Evolutionary conservation across 1,140 invertebrate genomes (phyloP), one percentile per base, ranked within the genome.

Genomic region (Bactericera cockerelli): DNA sequence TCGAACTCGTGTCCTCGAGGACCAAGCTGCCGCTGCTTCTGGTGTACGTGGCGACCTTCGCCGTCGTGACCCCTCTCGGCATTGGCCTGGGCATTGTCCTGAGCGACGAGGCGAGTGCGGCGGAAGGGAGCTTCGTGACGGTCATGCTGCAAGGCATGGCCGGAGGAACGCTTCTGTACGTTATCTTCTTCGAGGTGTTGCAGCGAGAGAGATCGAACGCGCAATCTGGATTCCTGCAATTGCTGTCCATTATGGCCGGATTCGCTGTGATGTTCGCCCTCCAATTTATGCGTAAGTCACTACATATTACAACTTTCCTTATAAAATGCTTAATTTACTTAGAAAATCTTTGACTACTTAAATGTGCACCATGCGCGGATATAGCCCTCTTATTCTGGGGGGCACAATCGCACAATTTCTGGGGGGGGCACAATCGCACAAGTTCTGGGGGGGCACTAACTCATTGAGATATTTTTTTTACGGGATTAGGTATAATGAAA

Each of bases 101-200:
- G 25, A 70, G 68, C 0, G 70, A 72, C 0, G 71, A 72, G 1
- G 56, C 39, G 1, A 55, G 61, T 21, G 42, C 56, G n/a, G 24
- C 31, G 16, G 62, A 63, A 33, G 62, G 62, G 1, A 61, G 33
- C 16, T 59, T 65, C 4, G 60, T 64, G 16, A 64, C 68, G 2
- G 67, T 71, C 1, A 71, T 90, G 2, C 73, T 91, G 0, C 87
- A 92, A 67, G 88, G 87, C 8, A 79, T 92, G 71, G 88, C 89
- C 0, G 86, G 86, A 39, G 89, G 89, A 19, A 93, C 89, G 0
- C 75, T 93, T 11, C 76, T 93, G 0, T 93, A 92, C 68, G 88
- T 93, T 28, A 87, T 91, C 1, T 93, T 93, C 77, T 92, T 93
- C 69, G 89, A 93, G 72, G 87, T 93, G 25, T 76, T 92, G 55